Base-by-base conservation (phyloP, 2,797 vertebrate genomes). In the Xenentodon cancila region DNA sequence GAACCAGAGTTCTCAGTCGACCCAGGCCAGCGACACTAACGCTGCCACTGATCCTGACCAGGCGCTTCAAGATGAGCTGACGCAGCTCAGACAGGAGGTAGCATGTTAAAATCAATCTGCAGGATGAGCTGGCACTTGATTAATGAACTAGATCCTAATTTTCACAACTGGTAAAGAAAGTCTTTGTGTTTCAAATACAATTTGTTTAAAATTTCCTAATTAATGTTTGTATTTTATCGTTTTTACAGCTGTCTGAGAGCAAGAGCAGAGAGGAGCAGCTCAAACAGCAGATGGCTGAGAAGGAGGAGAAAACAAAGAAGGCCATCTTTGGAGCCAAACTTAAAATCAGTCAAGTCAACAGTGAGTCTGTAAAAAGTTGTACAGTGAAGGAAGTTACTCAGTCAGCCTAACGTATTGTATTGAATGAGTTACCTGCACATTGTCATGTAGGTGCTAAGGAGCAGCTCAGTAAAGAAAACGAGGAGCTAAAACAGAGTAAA, bases 241-340 rank as follows among this genome's bases (percentile, higher is more conserved):
- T 54, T 25, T 52, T 1, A 0, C 73, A 91, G 87, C 87, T 98
- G 6, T 94, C 94, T 27, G 97, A 98, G 49, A 93, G 90, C 77
- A 94, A 89, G 30, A 84, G 79, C 0, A 94, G 93, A 74, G 96
- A 98, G 75, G 97, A 99, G n/a, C 93, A 95, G 62, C 92, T 97
- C 42, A 93, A 94, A 20, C 95, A 97, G 64, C 96, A 97, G 81
- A 95, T 97, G 49, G 79, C 92, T 0, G 97, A 99, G 22, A 99
- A 98, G 86, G 97, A 99, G 27, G 97, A 98, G 48, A 98, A 98
- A 81, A 97, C 95, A 0, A 96, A 95, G 82, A 99, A 99, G 85
- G 94, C 92, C 0, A 91, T 98, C 59, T 55, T 97, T 58, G 95
- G 92, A 17, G 98, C 96, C 40, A 98, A 96, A 74, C 94, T 95